Conservation (phyloP, 2,113 vertebrate genomes). For the Ptilorrhoa leucosticta region DNA sequence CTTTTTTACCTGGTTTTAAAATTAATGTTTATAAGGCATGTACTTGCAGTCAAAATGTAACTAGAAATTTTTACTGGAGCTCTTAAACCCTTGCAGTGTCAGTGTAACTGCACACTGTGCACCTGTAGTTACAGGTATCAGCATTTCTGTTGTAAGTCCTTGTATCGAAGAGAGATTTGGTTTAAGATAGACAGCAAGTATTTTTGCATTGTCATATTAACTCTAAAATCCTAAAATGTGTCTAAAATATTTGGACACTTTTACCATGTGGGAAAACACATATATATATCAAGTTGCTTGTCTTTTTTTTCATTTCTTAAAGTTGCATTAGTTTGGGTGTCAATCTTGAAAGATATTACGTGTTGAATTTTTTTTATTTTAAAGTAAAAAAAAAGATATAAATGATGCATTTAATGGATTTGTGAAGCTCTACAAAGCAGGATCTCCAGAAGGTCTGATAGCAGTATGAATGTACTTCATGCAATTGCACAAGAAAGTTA, state of each 20-base stretch:
- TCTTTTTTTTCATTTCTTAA: background rate
- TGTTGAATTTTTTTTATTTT: background rate
- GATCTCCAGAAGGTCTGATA: background rate
- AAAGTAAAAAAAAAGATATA: background rate
- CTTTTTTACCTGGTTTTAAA: constrained; percentile 24
- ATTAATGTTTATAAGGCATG: constrained; percentile 9
- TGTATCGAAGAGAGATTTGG: background rate
- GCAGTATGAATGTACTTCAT: background rate
- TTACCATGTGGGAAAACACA: background rate
- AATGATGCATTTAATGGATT: background rate
- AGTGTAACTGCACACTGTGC: background rate
- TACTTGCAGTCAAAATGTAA: constrained; percentile 57
- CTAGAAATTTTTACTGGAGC: constrained; percentile 28
- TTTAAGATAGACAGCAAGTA: background rate
- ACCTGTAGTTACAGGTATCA: constrained; percentile 4
- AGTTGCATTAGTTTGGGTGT: background rate
- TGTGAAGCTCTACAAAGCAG: background rate
- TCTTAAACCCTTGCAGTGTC: constrained; percentile 44
- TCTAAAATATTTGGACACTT: constrained; percentile 19
- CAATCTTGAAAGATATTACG: background rate
- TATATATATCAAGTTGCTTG: background rate
- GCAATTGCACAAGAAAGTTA: background rate
- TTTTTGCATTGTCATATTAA: constrained; percentile 51
- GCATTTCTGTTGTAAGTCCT: constrained; percentile 11
- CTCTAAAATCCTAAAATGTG: constrained; percentile 9